Evolutionary conservation across 2,888 invertebrate genomes (phyloP).

Genomic region (Lasioglossum oenotherae): DNA sequence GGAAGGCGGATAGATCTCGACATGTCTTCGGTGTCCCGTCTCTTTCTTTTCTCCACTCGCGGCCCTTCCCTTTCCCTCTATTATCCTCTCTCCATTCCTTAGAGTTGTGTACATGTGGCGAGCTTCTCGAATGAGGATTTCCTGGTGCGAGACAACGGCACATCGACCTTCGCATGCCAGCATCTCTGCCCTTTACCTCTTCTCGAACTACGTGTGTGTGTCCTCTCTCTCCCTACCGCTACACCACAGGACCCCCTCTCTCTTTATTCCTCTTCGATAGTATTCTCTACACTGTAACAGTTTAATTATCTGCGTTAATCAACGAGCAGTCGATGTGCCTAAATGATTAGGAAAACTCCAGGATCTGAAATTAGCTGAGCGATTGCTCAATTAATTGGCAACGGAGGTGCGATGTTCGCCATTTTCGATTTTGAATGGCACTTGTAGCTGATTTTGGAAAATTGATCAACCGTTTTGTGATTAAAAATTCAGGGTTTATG

Average conservation of each 20-base stretch:
- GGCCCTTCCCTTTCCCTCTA: background rate
- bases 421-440: background rate
- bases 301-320: conserved; percentile 8
- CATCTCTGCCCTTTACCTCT: conserved; percentile 54
- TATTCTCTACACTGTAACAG: conserved; percentile 3
- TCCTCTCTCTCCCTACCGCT: background rate
- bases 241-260: background rate
- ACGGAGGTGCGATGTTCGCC: background rate
- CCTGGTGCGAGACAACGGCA: conserved; percentile 77
- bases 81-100: background rate
- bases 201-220: background rate
- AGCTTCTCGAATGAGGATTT: conserved; percentile 72
- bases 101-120: conserved; percentile 40
- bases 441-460: background rate
- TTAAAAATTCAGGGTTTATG: background rate
- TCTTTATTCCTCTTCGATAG: background rate
- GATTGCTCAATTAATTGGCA: background rate
- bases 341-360: conserved; percentile 10
- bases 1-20: background rate
- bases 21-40: background rate
- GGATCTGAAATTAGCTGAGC: background rate
- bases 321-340: background rate
- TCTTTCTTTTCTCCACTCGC: background rate
- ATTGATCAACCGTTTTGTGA: background rate
- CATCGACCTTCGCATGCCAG: conserved; percentile 74